Evolutionary conservation across 2,888 invertebrate species (phyloP), one percentile per base, ranked within the genome.

Genomic region (Tillus elongatus): DNA sequence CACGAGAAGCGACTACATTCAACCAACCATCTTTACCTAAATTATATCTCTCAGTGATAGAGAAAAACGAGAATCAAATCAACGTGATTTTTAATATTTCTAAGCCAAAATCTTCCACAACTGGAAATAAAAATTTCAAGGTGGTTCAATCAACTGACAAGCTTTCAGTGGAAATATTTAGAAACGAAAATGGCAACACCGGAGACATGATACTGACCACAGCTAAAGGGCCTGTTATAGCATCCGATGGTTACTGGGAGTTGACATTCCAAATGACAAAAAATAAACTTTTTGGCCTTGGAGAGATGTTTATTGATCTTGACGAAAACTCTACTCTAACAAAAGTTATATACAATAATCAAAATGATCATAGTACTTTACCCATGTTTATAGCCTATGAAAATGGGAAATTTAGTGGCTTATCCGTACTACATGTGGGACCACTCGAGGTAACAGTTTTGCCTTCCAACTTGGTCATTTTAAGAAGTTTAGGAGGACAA

Each of bases 181-280:
- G 54, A 36, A 43, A 15, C 3, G 40, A 44, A 19, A 19, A 19
- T 19, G 24, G 24, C 9, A 30, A 37, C 15, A 40, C 40, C 1
- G 34, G 29, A 11, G 37, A 36, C 10, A 6, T 52, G 3, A 58
- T 77, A 37, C 66, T 78, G 12, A 70, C 69, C 15, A 76, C 75
- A 0, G 56, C 68, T 1, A 60, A 67, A 42, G 77, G 77, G 0
- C 76, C 79, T 0, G 44, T 77, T 1, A 73, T 79, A 40, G 71
- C 74, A 2, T 72, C 76, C 0, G 59, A 72, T 13, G 63, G 69
- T 29, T 77, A 75, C 47, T 76, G 76, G 74, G 78, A 78, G 56
- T 67, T 75, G 50, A 64, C 71, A 0, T 64, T 79, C 11, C 68
- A 66, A 43, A 47, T 78, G 15, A 72, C 72, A 0, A 63, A 71